These are phyloP conservation scores for Patagioenas fasciata DNA, from an alignment of 2,113 vertebrate species.

Conservation along the genomic window DNA sequence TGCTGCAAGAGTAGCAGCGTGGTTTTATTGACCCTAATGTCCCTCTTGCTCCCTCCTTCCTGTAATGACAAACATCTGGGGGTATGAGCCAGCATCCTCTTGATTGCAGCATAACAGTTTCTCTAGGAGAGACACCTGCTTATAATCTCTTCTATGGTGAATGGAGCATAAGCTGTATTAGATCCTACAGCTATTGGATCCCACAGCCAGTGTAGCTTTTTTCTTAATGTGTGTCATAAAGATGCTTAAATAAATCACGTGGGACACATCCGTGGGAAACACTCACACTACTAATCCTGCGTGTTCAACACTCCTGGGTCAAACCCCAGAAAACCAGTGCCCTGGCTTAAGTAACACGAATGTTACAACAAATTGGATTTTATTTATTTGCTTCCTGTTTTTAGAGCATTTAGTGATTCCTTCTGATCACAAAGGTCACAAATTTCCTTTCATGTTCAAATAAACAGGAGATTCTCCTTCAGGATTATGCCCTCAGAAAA, in stretches of 20 bases:
- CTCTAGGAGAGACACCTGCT: conserved; percentile 52
- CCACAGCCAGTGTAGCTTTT: neutral
- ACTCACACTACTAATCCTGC: neutral
- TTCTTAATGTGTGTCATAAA: neutral
- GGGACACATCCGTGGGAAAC: neutral
- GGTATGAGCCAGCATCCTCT: neutral
- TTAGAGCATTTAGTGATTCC: conserved; percentile 1
- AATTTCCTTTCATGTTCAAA: neutral
- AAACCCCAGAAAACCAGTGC: neutral
- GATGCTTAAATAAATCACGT: neutral
- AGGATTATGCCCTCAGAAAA: neutral
- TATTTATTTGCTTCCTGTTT: conserved; percentile 29
- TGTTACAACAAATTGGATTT: neutral
- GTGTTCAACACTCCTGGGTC: neutral
- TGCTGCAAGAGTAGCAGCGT: conserved; percentile 13
- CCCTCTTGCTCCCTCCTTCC: neutral
- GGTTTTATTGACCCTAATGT: conserved; percentile 18
- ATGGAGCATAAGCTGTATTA: neutral
- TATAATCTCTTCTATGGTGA: neutral
- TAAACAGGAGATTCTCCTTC: neutral
- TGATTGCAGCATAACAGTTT: neutral
- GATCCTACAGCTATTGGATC: neutral
- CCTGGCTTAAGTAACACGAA: neutral
- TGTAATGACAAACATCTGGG: conserved; percentile 52
- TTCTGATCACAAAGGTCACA: neutral